A percentile compares a stretch with the other conserved stretches of the same genome.
Evolutionary conservation across 2,113 vertebrate genomes (phyloP).

Genomic region (Hymenochirus boettgeri): DNA sequence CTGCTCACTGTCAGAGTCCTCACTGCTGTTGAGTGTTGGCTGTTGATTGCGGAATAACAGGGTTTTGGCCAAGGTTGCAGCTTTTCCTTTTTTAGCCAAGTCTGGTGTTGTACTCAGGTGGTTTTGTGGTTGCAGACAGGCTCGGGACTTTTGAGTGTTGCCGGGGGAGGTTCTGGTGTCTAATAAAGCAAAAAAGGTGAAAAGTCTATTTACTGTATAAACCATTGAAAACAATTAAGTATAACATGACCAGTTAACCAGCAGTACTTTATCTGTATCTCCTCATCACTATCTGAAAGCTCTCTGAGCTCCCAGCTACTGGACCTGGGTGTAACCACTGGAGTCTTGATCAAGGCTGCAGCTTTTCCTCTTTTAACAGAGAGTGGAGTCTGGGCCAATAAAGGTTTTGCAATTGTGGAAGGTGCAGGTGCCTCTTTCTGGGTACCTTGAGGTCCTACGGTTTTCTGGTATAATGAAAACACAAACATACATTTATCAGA

Average conservation of each 20-base stretch:
- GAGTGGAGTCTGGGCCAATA: too few relatives aligned
- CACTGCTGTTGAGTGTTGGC: constrained; percentile 32
- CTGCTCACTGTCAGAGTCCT: constrained; percentile 32
- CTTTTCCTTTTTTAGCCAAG: constrained; percentile 19
- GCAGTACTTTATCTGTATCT: background rate
- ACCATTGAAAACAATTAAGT: too few relatives aligned
- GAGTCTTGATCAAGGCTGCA: too few relatives aligned
- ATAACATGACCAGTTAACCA: background rate
- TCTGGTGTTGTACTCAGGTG: too few relatives aligned
- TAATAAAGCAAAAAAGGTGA: constrained; percentile 3
- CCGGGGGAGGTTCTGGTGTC: background rate
- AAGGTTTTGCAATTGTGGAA: too few relatives aligned
- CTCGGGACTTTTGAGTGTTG: constrained; percentile 37
- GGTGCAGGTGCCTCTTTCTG: too few relatives aligned
- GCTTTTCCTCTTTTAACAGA: too few relatives aligned
- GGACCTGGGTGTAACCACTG: too few relatives aligned
- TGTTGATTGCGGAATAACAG: background rate
- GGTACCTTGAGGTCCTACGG: background rate
- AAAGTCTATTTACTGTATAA: too few relatives aligned
- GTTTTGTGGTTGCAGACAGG: too few relatives aligned
- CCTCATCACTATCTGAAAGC: too few relatives aligned
- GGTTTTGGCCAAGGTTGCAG: background rate
- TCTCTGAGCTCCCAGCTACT: too few relatives aligned
- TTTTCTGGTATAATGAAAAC: background rate
- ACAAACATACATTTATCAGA: background rate